phyloP scores from a whole-genome alignment of 2,113 vertebrate genomes.

The Tetrax tetrax region DNA sequence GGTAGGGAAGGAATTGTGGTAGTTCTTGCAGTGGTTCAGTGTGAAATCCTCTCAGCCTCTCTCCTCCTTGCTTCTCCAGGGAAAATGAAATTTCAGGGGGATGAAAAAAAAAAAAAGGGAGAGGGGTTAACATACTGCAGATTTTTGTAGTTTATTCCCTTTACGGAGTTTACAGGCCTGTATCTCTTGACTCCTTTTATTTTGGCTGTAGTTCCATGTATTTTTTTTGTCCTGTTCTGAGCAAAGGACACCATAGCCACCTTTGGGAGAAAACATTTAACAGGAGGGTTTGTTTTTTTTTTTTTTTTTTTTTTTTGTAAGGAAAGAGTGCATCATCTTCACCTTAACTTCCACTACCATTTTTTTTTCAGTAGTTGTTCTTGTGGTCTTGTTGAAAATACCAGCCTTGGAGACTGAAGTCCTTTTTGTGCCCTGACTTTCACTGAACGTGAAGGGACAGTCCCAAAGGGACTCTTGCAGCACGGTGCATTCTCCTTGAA shows the following conservation, averaged over 20 bases:
- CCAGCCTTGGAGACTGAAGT: neutral
- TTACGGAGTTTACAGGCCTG: neutral
- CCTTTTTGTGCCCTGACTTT: neutral
- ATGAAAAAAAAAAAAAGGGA: neutral
- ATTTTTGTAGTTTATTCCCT: constrained; percentile 16
- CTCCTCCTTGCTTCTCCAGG: constrained; percentile 8
- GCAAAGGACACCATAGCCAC: neutral
- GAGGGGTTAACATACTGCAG: neutral
- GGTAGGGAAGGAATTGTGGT: neutral
- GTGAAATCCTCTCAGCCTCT: constrained; percentile 27
- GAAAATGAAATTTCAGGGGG: constrained; percentile 8
- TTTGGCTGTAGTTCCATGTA: constrained; percentile 9
- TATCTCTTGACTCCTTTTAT: neutral
- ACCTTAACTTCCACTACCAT: neutral
- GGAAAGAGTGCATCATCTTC: neutral
- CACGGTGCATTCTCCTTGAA: fast-evolving
- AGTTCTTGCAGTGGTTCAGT: constrained; percentile 12
- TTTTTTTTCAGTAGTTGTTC: neutral
- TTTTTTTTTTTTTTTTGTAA: neutral
- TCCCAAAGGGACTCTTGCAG: neutral
- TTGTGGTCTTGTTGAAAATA: neutral
- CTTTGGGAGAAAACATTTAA: neutral
- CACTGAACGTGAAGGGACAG: neutral
- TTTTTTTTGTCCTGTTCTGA: neutral
- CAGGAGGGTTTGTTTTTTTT: neutral